Percentiles rank a stretch among this genome's conserved stretches.
Evolutionary conservation across 2,797 vertebrate genomes (phyloP).

Genomic region (Spinibarbus caldwelli): DNA sequence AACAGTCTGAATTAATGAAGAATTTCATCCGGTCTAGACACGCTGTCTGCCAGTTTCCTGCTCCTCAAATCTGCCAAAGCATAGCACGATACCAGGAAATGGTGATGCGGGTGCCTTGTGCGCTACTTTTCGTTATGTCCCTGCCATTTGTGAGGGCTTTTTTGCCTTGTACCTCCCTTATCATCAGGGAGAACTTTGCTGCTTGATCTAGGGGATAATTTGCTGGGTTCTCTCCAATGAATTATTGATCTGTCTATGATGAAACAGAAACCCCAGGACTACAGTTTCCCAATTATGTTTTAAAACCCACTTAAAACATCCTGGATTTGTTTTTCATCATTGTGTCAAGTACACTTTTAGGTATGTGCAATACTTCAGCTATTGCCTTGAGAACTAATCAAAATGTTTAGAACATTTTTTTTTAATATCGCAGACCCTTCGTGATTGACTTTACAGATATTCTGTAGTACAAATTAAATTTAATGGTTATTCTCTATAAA

Average conservation of each 20-base stretch:
- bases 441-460: not conserved
- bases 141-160: slow-evolving; percentile 51
- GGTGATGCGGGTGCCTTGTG: slow-evolving; percentile 63
- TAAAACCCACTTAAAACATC: slow-evolving; percentile 60
- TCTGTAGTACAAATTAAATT: not conserved
- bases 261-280: slow-evolving; percentile 67
- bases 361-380: slow-evolving; percentile 60
- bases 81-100: slow-evolving; percentile 65
- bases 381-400: slow-evolving; percentile 24
- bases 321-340: slow-evolving; percentile 71
- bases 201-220: slow-evolving; percentile 72
- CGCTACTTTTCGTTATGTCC: slow-evolving; percentile 71
- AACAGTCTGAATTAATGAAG: slow-evolving; percentile 61
- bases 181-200: slow-evolving; percentile 59
- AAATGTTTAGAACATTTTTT: slow-evolving; percentile 13
- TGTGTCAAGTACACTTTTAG: slow-evolving; percentile 64
- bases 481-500: not conserved
- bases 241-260: slow-evolving; percentile 74
- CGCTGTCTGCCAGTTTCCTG: slow-evolving; percentile 56
- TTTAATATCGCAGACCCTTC: not conserved
- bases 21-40: slow-evolving; percentile 70
- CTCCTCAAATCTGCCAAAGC: slow-evolving; percentile 64
- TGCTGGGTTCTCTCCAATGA: slow-evolving; percentile 65
- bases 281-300: slow-evolving; percentile 67
- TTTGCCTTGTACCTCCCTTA: slow-evolving; percentile 57